Percentiles rank a stretch among this genome's conserved stretches.
These are phyloP conservation scores for Paralichthys olivaceus DNA, from an alignment of 2,113 vertebrate species.

Conservation along the genomic window DNA sequence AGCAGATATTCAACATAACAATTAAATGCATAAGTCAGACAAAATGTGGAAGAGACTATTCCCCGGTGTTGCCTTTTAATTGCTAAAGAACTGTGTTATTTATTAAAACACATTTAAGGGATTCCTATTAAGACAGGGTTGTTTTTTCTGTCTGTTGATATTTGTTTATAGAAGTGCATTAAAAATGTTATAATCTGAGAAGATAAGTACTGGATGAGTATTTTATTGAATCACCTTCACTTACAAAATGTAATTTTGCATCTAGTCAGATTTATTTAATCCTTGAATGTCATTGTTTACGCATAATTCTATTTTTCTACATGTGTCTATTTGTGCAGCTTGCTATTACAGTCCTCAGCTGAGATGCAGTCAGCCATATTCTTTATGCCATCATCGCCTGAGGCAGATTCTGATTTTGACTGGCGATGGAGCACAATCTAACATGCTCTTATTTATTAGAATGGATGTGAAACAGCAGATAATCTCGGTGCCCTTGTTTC, in stretches of 20 bases:
- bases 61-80: conserved; percentile 50
- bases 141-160: conserved; percentile 42
- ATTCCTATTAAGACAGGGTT: conserved; percentile 15
- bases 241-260: conserved; percentile 48
- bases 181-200: conserved; percentile 29
- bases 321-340: conserved; percentile 10
- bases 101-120: conserved; percentile 28
- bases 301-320: not conserved
- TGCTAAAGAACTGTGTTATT: conserved; percentile 54
- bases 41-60: conserved; percentile 46
- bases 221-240: conserved; percentile 46
- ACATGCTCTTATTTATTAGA: conserved; percentile 79
- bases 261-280: conserved; percentile 37
- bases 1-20: conserved; percentile 40
- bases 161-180: conserved; percentile 49
- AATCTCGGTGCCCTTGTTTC: conserved; percentile 74
- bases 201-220: conserved; percentile 14
- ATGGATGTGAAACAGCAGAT: conserved; percentile 72
- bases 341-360: conserved; percentile 29
- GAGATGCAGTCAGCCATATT: conserved; percentile 50
- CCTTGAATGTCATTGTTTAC: conserved; percentile 38
- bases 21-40: conserved; percentile 51
- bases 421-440: conserved; percentile 69
- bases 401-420: conserved; percentile 61
- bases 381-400: conserved; percentile 52